phyloP scores from a whole-genome alignment of 1,140 invertebrate genomes.

The Pseudomyrmex gracilis region DNA sequence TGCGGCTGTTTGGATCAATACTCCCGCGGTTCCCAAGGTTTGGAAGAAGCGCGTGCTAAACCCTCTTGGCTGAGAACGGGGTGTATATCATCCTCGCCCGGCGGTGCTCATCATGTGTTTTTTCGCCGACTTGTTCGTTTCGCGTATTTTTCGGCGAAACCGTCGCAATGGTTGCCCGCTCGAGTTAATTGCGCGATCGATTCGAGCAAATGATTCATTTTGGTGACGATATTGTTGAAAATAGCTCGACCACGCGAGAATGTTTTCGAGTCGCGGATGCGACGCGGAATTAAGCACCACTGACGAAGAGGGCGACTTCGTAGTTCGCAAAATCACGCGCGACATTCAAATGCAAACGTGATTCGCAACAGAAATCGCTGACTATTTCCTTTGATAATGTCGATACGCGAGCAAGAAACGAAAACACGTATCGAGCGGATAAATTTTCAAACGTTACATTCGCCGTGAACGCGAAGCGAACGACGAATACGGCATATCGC shows the following conservation, averaged over 20 bases:
- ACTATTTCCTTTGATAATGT: neutral
- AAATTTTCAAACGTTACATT: neutral
- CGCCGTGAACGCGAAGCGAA: too few relatives aligned
- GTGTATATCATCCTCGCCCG: constrained; percentile 26
- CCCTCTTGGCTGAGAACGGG: constrained; percentile 21
- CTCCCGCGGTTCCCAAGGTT: constrained; percentile 49
- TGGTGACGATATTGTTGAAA: neutral
- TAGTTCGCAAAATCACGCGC: neutral
- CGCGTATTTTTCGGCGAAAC: too few relatives aligned
- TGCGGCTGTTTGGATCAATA: constrained; percentile 70
- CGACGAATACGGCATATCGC: neutral
- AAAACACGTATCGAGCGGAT: neutral
- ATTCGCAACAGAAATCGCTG: neutral
- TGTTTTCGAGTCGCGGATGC: neutral
- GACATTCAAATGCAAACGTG: neutral
- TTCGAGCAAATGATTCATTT: constrained; percentile 13
- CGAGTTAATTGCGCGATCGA: neutral
- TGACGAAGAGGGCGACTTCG: neutral
- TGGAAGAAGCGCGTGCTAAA: constrained; percentile 48
- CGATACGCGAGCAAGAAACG: neutral
- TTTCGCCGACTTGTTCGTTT: neutral
- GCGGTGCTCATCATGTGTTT: constrained; percentile 29
- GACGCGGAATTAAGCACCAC: neutral
- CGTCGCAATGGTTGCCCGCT: too few relatives aligned
- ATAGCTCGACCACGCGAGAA: neutral